phyloP scores from a whole-genome alignment of 2,113 vertebrate genomes.

The Aix galericulata region DNA sequence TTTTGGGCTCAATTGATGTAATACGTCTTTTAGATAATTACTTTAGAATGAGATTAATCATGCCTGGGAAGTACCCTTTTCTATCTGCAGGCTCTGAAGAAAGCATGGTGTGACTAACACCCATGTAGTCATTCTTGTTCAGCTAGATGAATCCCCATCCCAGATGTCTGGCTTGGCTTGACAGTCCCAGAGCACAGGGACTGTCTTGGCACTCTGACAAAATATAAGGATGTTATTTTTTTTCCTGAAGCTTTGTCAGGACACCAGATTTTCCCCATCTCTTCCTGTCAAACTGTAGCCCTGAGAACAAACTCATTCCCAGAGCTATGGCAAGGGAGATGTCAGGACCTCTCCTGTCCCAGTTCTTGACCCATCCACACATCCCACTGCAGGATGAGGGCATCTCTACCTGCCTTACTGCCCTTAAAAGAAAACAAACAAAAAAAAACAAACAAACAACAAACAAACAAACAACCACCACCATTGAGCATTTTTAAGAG shows the following conservation, averaged over 20 bases:
- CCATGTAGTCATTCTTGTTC: background rate
- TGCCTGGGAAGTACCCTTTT: background rate
- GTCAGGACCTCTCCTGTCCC: background rate
- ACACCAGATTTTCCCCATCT: constrained; percentile 61
- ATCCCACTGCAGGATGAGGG: background rate
- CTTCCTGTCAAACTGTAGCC: constrained; percentile 62
- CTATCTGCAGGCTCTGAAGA: background rate
- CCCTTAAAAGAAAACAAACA: background rate
- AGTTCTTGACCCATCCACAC: background rate
- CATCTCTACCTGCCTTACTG: background rate
- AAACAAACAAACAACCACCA: background rate
- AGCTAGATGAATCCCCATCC: background rate
- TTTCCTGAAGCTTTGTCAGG: constrained; percentile 57
- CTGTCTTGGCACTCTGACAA: constrained; percentile 22
- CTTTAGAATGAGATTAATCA: background rate
- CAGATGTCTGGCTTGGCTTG: constrained; percentile 39
- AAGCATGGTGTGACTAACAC: constrained; percentile 3
- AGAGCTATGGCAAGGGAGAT: background rate
- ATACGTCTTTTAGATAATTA: background rate
- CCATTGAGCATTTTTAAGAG: background rate
- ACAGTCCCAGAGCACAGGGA: constrained; percentile 35
- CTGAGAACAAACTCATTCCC: constrained; percentile 68
- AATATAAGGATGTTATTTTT: constrained; percentile 53
- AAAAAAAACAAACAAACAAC: too few relatives aligned
- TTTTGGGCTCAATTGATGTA: background rate